Conservation (phyloP, 1,140 invertebrate species). For the Cepaea nemoralis region DNA sequence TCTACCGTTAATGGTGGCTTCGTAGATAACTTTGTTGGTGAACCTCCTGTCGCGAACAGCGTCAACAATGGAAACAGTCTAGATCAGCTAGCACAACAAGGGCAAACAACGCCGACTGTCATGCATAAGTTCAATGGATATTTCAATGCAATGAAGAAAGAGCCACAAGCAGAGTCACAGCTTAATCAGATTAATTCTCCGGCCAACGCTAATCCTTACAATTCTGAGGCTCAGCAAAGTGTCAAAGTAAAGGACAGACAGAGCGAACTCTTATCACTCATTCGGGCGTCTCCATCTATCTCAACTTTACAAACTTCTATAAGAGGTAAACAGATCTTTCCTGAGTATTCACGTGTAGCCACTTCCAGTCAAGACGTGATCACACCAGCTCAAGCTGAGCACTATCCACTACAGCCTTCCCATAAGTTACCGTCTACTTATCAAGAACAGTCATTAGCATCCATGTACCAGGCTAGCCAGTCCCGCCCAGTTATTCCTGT, state of each 20-base stretch:
- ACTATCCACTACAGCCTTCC: neutral
- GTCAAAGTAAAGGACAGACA: neutral
- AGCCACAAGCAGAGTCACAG: too few species aligned
- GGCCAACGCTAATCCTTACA: conserved; percentile 10
- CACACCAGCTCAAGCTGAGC: too few species aligned
- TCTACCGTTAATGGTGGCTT: neutral
- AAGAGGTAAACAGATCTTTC: too few species aligned
- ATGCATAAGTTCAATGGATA: neutral
- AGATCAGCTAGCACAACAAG: neutral
- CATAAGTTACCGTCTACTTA: neutral
- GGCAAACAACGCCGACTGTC: neutral
- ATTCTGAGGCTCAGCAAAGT: neutral
- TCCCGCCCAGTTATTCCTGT: neutral
- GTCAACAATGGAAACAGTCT: neutral
- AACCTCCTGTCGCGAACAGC: neutral
- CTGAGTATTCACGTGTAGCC: too few species aligned
- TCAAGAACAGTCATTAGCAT: neutral
- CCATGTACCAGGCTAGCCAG: neutral
- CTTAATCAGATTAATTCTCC: neutral
- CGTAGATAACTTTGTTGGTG: conserved; percentile 18
- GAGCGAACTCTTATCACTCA: neutral
- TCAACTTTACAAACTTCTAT: neutral
- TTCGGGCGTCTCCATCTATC: neutral
- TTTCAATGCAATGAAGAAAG: neutral
- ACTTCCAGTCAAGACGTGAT: too few species aligned